Conservation (phyloP, 2,888 invertebrate genomes). For the Zelleria hepariella region DNA sequence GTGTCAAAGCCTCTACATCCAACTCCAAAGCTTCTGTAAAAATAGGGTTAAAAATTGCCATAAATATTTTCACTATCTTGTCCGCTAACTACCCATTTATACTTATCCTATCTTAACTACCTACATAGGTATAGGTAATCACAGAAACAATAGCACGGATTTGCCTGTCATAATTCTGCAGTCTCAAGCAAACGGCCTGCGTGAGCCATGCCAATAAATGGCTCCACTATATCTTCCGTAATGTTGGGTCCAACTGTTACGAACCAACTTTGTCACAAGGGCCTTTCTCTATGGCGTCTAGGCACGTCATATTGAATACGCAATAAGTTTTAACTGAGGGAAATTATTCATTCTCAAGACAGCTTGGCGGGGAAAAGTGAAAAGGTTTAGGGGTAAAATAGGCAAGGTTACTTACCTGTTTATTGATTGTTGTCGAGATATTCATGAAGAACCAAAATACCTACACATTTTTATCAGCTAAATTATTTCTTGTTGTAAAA, state of each 20-base stretch:
- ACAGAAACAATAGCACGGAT: neutral
- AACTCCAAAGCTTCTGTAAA: too few species aligned
- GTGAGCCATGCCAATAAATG: slow-evolving; percentile 45
- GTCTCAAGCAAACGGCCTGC: slow-evolving; percentile 22
- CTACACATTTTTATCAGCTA: too few species aligned
- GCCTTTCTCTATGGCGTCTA: slow-evolving; percentile 32
- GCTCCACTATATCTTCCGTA: slow-evolving; percentile 28
- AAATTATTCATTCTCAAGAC: slow-evolving; percentile 2
- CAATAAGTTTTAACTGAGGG: slow-evolving; percentile 1
- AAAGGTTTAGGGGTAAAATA: neutral
- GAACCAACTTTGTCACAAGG: slow-evolving; percentile 35
- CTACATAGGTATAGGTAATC: slow-evolving; percentile 7
- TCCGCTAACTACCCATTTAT: too few species aligned
- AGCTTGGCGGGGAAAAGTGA: neutral
- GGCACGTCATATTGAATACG: slow-evolving; percentile 32
- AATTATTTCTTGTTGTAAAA: too few species aligned
- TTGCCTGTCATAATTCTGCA: neutral
- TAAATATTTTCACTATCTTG: too few species aligned
- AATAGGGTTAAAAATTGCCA: too few species aligned
- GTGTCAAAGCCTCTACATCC: too few species aligned
- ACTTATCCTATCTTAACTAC: too few species aligned
- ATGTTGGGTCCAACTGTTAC: slow-evolving; percentile 29
- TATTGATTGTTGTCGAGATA: neutral
- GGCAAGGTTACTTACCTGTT: neutral
- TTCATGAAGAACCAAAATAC: too few species aligned